phyloP scores from a whole-genome alignment of 2,797 vertebrate species.

The Sylvia borin region DNA sequence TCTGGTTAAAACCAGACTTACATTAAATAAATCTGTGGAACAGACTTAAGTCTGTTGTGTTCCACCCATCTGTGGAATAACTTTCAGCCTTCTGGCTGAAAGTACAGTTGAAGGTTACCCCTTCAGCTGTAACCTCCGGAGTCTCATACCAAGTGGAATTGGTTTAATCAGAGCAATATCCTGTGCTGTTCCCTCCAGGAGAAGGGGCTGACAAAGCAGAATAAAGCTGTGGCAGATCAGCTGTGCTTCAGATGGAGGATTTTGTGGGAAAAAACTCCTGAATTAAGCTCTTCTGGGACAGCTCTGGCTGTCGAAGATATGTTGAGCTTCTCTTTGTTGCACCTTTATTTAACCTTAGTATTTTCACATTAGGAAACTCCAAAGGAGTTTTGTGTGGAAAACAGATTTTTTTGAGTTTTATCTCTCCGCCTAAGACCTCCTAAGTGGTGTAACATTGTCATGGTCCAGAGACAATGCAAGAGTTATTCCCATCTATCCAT shows the following conservation, averaged over 20 bases:
- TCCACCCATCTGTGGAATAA: neutral
- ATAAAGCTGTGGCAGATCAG: neutral
- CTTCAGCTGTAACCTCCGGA: neutral
- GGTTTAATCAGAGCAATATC: slow-evolving; percentile 12
- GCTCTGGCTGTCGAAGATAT: neutral
- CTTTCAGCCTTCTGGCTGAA: neutral
- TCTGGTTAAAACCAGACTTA: neutral
- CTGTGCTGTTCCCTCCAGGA: neutral
- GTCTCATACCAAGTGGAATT: neutral
- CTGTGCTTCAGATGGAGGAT: neutral
- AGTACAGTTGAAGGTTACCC: neutral
- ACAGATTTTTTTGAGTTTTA: neutral
- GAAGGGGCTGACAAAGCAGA: neutral
- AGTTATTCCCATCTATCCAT: neutral
- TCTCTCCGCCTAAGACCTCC: neutral
- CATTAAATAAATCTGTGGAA: neutral
- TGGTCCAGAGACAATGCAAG: neutral
- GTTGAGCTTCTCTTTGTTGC: neutral
- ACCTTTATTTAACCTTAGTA: neutral
- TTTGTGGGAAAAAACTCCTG: accelerated
- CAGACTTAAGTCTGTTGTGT: neutral
- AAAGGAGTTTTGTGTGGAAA: neutral
- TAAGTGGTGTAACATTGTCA: neutral
- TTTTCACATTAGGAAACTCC: neutral
- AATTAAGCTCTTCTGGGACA: neutral